A percentile compares a stretch with the other conserved stretches of the same genome.
Conservation (phyloP, 2,797 vertebrate genomes). For the Hippoglossus hippoglossus region DNA sequence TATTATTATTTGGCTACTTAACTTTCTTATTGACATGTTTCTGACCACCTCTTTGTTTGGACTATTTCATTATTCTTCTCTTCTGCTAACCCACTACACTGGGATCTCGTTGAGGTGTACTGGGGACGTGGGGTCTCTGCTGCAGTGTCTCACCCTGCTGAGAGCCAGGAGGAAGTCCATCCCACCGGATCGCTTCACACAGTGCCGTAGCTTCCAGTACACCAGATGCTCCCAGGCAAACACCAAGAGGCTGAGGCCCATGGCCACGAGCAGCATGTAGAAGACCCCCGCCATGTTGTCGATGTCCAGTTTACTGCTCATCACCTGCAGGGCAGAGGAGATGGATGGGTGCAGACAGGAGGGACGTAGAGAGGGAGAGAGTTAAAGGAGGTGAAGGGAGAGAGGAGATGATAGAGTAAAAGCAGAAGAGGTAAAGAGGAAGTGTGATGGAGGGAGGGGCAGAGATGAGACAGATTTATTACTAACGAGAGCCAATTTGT, state of each 20-base stretch:
- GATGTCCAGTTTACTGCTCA: slow-evolving; percentile 90
- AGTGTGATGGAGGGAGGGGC: background rate
- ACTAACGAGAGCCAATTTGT: slow-evolving; percentile 50
- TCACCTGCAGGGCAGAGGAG: slow-evolving; percentile 79
- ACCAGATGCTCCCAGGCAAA: slow-evolving; percentile 90
- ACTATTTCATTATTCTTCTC: too few relatives aligned
- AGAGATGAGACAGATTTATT: slow-evolving; percentile 47
- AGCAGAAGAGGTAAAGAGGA: background rate
- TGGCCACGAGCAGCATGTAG: slow-evolving; percentile 86
- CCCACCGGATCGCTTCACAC: slow-evolving; percentile 87
- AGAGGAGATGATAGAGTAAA: background rate
- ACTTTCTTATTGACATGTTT: too few relatives aligned
- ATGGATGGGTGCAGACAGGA: slow-evolving; percentile 75
- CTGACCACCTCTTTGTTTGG: too few relatives aligned
- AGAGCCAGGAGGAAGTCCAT: slow-evolving; percentile 91
- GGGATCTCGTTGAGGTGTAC: too few relatives aligned
- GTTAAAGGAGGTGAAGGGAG: background rate
- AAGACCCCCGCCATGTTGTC: slow-evolving; percentile 88
- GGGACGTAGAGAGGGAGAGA: slow-evolving; percentile 31
- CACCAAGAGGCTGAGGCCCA: slow-evolving; percentile 84
- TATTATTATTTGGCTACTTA: too few relatives aligned
- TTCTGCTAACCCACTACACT: too few relatives aligned
- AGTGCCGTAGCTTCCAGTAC: slow-evolving; percentile 91
- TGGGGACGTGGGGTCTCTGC: too few relatives aligned
- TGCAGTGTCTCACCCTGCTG: slow-evolving; percentile 85